Base-by-base conservation (phyloP, 2,113 vertebrate species). In the Sylvietta virens region DNA sequence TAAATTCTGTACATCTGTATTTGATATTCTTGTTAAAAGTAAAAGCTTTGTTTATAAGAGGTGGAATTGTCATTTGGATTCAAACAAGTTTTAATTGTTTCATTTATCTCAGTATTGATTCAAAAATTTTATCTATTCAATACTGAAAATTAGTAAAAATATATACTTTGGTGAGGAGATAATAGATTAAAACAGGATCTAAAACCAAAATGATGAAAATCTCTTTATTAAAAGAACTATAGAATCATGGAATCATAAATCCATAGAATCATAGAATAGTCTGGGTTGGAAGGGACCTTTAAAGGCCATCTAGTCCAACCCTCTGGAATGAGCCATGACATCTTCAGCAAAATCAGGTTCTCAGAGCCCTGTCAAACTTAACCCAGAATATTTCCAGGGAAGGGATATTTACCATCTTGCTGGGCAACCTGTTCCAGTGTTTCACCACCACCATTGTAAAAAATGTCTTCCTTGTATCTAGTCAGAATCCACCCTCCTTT, bases 141-240 rank as follows among this genome's bases (percentile, higher is more conserved):
- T 57, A 27, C 13, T 66, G 45, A 51, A 33, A 62, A 54, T 72
- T 45, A 69, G 21, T 33, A 50, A 13, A 39, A 65, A 33, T 48
- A 35, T 4, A 14, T 45, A 13, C 1, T 37, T 51, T 53, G 9
- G 4, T 58, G n/a, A 40, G 58, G 10, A 78, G 5, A 64, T 62
- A 65, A 54, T 9, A 33, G 3, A 70, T 4, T 27, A 62, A 62
- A 91, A 42, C 6, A 39, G 23, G 18, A 51, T 56, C 11, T 69
- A 40, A 50, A 61, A 26, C 0, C 4, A 56, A 56, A 66, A 48
- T 13, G 0, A 22, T 37, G 5, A 62, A 24, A 56, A 51, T 4
- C 0, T 50, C 26, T 31, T 48, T 40, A 35, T 26, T 69, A 17
- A 69, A 69, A 57, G 8, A 83, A 14, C 31, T 24, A 13, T 15